Conservation (phyloP, 1,140 invertebrate species). For the Dinoponera quadriceps region DNA sequence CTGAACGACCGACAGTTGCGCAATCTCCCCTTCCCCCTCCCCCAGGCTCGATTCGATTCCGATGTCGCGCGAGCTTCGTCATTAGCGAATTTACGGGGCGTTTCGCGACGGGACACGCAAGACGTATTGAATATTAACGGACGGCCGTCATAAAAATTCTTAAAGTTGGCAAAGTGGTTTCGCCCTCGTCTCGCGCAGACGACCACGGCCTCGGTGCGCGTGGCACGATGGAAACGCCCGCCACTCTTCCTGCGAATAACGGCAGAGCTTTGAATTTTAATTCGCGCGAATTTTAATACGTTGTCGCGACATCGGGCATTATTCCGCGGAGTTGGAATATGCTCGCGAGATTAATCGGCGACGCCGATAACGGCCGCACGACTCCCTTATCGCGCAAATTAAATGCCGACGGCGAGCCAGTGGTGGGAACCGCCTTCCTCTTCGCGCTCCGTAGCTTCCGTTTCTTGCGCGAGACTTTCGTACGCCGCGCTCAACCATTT, state of each 20-base stretch:
- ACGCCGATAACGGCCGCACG: neutral
- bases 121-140: slow-evolving; percentile 39
- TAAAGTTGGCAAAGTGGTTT: slow-evolving; percentile 39
- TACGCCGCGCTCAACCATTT: neutral
- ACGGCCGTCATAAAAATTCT: slow-evolving; percentile 38
- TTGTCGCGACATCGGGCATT: slow-evolving; percentile 22
- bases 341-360: slow-evolving; percentile 37
- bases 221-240: neutral
- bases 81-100: slow-evolving; percentile 33
- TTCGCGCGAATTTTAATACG: too few relatives aligned
- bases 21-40: too few relatives aligned
- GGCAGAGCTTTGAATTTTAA: slow-evolving; percentile 53
- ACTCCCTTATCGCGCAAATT: slow-evolving; percentile 4
- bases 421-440: neutral
- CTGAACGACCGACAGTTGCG: neutral
- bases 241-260: slow-evolving; percentile 31
- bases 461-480: neutral
- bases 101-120: neutral
- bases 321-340: neutral
- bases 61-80: slow-evolving; percentile 26
- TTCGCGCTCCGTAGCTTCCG: neutral
- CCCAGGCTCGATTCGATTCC: neutral
- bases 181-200: neutral
- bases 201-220: neutral
- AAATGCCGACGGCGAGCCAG: neutral